Percentiles rank a stretch among this genome's conserved stretches.
Conservation (phyloP, 2,113 vertebrate species). For the Dascyllus trimaculatus region DNA sequence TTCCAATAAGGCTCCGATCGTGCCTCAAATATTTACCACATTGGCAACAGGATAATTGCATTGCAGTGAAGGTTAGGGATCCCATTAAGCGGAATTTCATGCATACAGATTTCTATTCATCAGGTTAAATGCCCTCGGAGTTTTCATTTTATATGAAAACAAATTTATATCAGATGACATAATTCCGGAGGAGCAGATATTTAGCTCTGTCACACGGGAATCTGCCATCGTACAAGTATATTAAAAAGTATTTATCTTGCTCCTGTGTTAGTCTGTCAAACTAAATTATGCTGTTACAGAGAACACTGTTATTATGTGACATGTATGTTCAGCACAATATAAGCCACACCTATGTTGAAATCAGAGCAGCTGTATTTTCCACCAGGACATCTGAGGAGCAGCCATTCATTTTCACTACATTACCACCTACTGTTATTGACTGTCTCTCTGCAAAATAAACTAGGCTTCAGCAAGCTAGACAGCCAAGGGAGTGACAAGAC, state of each 20-base stretch:
- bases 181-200: constrained; percentile 6
- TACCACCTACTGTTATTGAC: constrained; percentile 25
- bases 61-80: constrained; percentile 50
- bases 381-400: not conserved
- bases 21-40: constrained; percentile 37
- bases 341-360: no score
- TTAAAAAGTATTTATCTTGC: constrained; percentile 1
- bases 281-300: not conserved
- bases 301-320: not conserved
- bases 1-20: constrained; percentile 12
- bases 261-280: not conserved
- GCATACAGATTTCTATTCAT: constrained; percentile 46
- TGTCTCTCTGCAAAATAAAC: constrained; percentile 40
- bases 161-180: constrained; percentile 36
- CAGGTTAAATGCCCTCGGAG: constrained; percentile 41
- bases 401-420: constrained; percentile 13
- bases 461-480: constrained; percentile 9
- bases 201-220: not conserved
- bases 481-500: constrained; percentile 39
- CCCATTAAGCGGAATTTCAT: constrained; percentile 49
- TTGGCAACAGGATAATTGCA: constrained; percentile 61
- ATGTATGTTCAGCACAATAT: not conserved
- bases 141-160: constrained; percentile 36
- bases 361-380: not conserved
- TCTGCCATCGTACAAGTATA: not conserved